A percentile compares a stretch with the other conserved stretches of the same genome.
These are phyloP conservation scores for Eupristina koningsbergeri DNA, from an alignment of 1,140 invertebrate genomes.

Conservation along the genomic window DNA sequence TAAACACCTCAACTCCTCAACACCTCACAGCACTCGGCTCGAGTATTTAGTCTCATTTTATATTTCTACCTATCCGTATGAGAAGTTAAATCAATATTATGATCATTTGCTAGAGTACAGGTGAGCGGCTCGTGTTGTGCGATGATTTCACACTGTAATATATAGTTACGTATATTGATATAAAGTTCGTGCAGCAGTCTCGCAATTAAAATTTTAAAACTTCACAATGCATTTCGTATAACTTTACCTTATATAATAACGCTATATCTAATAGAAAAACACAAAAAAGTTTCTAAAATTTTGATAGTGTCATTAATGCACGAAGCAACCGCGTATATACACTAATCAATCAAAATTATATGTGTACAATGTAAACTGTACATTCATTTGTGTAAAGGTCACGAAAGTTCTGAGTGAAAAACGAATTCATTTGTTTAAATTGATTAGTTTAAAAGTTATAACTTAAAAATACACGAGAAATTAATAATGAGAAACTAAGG, in stretches of 20 bases:
- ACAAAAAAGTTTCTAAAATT: neutral
- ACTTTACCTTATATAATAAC: neutral
- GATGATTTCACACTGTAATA: neutral
- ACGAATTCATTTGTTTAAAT: no score
- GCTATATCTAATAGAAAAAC: neutral
- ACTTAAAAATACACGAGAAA: no score
- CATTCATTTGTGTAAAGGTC: no score
- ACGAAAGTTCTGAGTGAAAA: no score
- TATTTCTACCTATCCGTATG: neutral
- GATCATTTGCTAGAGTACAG: neutral
- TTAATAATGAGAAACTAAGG: no score
- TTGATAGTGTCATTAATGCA: neutral
- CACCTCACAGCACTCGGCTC: neutral
- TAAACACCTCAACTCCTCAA: neutral
- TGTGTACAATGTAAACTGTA: no score
- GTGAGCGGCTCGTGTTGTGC: neutral
- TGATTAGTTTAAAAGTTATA: no score
- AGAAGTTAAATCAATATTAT: slow-evolving; percentile 27
- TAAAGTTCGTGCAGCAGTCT: neutral
- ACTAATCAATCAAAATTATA: neutral
- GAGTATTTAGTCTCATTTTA: slow-evolving; percentile 27
- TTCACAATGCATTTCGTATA: neutral
- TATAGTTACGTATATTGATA: neutral
- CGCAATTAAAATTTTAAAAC: neutral
- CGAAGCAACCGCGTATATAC: neutral